Conservation (phyloP, 2,797 vertebrate species). For the Muscicapa striata region DNA sequence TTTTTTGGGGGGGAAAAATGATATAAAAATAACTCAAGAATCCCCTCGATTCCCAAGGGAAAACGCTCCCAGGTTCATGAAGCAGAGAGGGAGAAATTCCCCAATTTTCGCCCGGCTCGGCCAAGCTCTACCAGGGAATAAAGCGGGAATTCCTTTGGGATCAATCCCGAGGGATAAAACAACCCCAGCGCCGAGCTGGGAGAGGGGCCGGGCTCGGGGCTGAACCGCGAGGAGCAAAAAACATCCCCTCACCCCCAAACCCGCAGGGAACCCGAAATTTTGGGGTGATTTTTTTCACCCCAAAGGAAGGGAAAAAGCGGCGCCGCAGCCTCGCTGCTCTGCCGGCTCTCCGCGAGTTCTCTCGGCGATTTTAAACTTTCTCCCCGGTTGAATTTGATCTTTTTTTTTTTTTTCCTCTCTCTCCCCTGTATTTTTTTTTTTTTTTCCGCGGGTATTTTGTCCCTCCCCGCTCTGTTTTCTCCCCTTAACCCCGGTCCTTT, state of each 20-base stretch:
- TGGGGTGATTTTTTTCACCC: not conserved
- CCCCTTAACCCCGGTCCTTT: not conserved
- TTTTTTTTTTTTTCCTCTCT: not conserved
- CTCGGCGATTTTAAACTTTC: conserved; percentile 41
- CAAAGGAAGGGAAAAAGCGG: not conserved
- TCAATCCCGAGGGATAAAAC: not conserved
- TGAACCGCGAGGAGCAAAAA: not conserved
- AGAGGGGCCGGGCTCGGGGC: not conserved
- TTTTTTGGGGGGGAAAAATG: not conserved
- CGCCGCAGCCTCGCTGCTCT: not conserved
- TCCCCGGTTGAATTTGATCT: not conserved
- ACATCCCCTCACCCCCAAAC: fast-evolving
- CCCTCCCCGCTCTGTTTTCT: conserved; percentile 20
- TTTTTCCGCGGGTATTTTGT: not conserved
- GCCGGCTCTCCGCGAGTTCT: not conserved
- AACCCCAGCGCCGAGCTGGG: not conserved
- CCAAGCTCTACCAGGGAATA: not conserved
- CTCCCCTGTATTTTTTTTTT: not conserved
- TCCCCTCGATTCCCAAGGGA: not conserved
- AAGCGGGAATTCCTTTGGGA: not conserved
- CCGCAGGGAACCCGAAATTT: not conserved
- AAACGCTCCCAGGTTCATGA: not conserved
- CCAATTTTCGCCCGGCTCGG: not conserved
- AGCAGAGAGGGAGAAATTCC: not conserved
- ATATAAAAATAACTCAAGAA: fast-evolving